Evolutionary conservation across 2,888 invertebrate species (phyloP).

Genomic region (Eulithis prunata): DNA sequence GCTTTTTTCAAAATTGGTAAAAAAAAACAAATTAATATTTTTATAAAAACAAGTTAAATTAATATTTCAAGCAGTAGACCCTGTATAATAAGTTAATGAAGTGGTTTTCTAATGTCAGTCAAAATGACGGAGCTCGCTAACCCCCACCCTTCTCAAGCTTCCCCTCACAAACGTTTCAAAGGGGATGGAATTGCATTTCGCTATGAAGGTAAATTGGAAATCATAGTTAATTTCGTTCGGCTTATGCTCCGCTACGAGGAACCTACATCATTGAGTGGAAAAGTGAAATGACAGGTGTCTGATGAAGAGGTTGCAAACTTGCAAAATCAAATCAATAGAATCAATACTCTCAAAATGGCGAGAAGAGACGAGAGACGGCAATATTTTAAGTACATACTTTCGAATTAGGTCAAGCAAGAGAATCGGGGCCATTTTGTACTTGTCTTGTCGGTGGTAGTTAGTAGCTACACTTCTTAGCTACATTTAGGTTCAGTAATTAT

Average conservation of each 20-base stretch:
- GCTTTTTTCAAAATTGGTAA: too few species aligned
- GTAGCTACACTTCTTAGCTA: too few species aligned
- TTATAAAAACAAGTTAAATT: not conserved
- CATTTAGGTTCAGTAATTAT: too few species aligned
- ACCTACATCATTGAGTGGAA: not conserved
- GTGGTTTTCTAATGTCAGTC: conserved; percentile 12
- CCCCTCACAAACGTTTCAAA: conserved; percentile 19
- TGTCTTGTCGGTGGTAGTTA: too few species aligned
- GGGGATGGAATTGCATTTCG: conserved; percentile 19
- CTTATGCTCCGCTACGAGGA: not conserved
- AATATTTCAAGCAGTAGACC: conserved; percentile 7
- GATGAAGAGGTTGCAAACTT: not conserved
- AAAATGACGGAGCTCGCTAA: conserved; percentile 9
- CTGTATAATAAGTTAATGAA: conserved; percentile 5
- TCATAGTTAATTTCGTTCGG: conserved; percentile 16
- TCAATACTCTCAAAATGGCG: too few species aligned
- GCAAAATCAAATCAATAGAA: too few species aligned
- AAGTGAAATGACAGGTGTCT: conserved; percentile 4
- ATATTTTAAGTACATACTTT: too few species aligned
- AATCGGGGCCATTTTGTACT: too few species aligned
- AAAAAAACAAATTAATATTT: too few species aligned
- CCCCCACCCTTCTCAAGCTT: conserved; percentile 14
- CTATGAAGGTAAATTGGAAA: conserved; percentile 10
- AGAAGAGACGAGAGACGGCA: too few species aligned
- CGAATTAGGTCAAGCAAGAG: too few species aligned